These are phyloP conservation scores for Scaptomyza tumidula DNA, from an alignment of 2,888 invertebrate species.

Conservation along the genomic window DNA sequence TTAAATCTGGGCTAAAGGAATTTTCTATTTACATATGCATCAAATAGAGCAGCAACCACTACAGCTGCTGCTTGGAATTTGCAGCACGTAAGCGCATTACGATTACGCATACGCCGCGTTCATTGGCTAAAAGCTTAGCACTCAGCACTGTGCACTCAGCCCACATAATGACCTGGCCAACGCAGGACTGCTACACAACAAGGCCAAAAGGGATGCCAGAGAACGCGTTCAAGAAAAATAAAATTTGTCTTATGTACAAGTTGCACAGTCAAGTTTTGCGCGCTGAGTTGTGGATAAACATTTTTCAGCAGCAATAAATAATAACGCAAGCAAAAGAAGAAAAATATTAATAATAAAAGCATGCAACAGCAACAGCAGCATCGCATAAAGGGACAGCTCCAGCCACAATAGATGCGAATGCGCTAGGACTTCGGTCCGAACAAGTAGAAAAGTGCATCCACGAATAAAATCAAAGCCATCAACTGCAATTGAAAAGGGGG, in stretches of 20 bases:
- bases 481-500: constrained; percentile 69
- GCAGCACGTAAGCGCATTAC: constrained; percentile 66
- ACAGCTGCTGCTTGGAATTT: constrained; percentile 49
- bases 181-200: constrained; percentile 19
- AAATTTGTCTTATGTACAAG: constrained; percentile 76
- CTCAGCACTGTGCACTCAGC: constrained; percentile 49
- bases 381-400: constrained; percentile 65
- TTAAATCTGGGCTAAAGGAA: constrained; percentile 78
- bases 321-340: constrained; percentile 61
- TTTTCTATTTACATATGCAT: constrained; percentile 80
- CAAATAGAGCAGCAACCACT: constrained; percentile 33
- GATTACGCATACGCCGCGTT: constrained; percentile 72
- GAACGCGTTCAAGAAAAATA: constrained; percentile 42
- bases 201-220: constrained; percentile 26
- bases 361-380: constrained; percentile 58
- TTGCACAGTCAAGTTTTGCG: constrained; percentile 73
- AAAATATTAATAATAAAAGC: constrained; percentile 79
- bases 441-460: constrained; percentile 79
- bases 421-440: constrained; percentile 37
- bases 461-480: constrained; percentile 80
- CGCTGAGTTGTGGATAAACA: constrained; percentile 75
- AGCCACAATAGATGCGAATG: constrained; percentile 64
- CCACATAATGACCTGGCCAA: constrained; percentile 73
- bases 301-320: constrained; percentile 80
- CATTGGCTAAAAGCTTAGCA: constrained; percentile 68